phyloP scores from a whole-genome alignment of 2,797 vertebrate genomes.

The Lagothrix lagotricha region DNA sequence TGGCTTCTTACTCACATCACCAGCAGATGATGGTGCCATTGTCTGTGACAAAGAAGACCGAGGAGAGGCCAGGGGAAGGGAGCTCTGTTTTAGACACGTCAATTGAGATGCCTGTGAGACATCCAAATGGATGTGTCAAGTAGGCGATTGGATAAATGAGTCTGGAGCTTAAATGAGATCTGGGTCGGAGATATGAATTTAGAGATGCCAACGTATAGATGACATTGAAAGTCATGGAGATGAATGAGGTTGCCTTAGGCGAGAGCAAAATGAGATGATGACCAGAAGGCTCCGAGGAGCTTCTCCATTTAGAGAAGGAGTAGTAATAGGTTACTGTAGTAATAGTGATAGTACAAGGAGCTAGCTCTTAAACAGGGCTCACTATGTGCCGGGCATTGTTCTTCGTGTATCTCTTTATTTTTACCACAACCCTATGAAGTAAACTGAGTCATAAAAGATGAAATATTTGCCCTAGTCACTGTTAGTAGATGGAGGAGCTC shows the following conservation, averaged over 20 bases:
- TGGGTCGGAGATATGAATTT: conserved; percentile 50
- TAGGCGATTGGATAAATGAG: conserved; percentile 49
- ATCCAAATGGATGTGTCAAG: conserved; percentile 55
- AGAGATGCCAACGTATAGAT: conserved; percentile 46
- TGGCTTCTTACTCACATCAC: neutral
- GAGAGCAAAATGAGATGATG: neutral
- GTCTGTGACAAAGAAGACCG: conserved; percentile 6
- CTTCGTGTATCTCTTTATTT: neutral
- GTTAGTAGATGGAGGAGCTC: neutral
- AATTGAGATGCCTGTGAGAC: neutral
- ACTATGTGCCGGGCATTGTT: neutral
- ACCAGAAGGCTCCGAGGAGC: accelerated
- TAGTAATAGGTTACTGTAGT: neutral
- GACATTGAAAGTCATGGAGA: conserved; percentile 57
- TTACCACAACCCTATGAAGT: neutral
- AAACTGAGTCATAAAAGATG: neutral
- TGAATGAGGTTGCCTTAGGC: conserved; percentile 49
- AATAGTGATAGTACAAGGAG: neutral
- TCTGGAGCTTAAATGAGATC: conserved; percentile 63
- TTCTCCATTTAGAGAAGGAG: neutral
- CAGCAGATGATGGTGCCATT: neutral
- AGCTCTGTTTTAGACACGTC: neutral
- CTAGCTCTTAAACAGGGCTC: neutral
- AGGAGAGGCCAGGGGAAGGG: neutral
- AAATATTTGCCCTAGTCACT: neutral